A percentile compares a stretch with the other conserved stretches of the same genome.
phyloP scores from a whole-genome alignment of 2,113 vertebrate species.

The Opisthocomus hoazin region DNA sequence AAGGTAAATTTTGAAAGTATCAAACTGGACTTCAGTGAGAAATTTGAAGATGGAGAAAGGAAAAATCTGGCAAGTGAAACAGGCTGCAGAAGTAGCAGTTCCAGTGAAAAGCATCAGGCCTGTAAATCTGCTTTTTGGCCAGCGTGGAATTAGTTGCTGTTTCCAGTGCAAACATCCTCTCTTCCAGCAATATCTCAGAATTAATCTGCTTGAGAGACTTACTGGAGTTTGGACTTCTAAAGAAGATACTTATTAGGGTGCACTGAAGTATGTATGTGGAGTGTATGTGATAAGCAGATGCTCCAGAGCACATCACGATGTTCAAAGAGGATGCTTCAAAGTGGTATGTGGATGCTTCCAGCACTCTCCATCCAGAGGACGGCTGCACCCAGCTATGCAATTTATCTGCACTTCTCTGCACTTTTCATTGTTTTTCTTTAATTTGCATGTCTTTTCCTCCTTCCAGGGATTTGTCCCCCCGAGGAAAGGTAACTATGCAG shows the following conservation, averaged over 20 bases:
- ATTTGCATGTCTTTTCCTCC: neutral
- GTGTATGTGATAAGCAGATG: neutral
- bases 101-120: neutral
- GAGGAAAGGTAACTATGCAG: neutral
- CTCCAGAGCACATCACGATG: neutral
- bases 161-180: neutral
- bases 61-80: neutral
- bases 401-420: neutral
- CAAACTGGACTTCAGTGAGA: neutral
- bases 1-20: neutral
- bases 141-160: neutral
- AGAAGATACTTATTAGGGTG: neutral
- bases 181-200: neutral
- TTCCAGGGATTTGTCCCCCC: neutral
- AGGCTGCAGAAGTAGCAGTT: neutral
- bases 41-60: neutral
- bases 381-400: neutral
- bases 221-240: neutral
- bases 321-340: neutral
- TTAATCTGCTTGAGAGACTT: neutral
- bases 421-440: neutral
- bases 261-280: neutral
- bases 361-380: neutral
- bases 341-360: neutral
- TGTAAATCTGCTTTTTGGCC: neutral